Evolutionary conservation across 2,888 invertebrate genomes (phyloP), one percentile per base, ranked within the genome.

Genomic region (Schrankia costaestrigalis): DNA sequence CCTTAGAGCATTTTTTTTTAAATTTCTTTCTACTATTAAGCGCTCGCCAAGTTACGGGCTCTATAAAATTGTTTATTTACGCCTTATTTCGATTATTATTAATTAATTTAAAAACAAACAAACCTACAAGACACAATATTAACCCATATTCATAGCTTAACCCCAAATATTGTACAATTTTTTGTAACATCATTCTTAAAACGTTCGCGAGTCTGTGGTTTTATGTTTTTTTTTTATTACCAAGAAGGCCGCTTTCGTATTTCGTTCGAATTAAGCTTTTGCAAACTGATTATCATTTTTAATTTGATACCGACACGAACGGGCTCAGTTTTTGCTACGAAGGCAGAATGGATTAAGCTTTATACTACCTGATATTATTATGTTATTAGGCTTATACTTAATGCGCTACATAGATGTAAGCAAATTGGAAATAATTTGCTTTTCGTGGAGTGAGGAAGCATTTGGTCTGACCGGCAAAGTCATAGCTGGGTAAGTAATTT

Each of bases 241-340:
- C 64, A 35, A 56, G 74, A 73, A 58, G 51, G 8, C 38, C 48
- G 53, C 63, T 60, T 68, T 61, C 57, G 63, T 46, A 51, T 56
- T 56, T 58, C 56, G 43, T 36, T 54, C 31, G 73, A 72, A 71
- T 73, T 73, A 72, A 69, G 74, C 73, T 71, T 68, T 65, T 61
- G 69, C 56, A 42, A 56, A 36, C 57, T 71, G 69, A 73, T 74
- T 74, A 72, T 72, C 63, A 66, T 71, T 71, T 72, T 72, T 73
- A 73, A 71, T 70, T 74, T 70, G 66, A 64, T 62, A 62, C 61
- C 46, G 57, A 56, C 71, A 72, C 71, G 74, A 68, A 69, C 40
- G 42, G 31, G 41, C 37, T 25, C 3, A 10, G 9, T 19, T 44
- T 58, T 56, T 53, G 57, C 44, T 26, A 23, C 33, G 12, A 31